These are phyloP conservation scores for Ochotona princeps DNA, from an alignment of 2,113 vertebrate genomes.

Conservation along the genomic window DNA sequence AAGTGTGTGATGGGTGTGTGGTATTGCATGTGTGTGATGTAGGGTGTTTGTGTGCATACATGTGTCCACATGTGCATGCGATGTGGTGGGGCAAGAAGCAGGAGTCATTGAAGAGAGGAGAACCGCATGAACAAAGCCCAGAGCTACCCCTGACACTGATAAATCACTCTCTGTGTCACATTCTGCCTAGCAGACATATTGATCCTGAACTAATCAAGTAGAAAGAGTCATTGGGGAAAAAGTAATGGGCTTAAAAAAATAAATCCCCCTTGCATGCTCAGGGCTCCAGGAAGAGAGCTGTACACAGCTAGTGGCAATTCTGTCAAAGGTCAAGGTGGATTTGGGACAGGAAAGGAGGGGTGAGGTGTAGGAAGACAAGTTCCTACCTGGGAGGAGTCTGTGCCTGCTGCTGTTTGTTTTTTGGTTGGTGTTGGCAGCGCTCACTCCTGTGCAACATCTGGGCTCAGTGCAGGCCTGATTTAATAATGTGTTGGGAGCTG, in stretches of 20 bases:
- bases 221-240: slow-evolving; percentile 77
- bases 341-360: neutral
- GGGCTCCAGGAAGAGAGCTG: slow-evolving; percentile 55
- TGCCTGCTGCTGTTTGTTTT: neutral
- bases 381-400: neutral
- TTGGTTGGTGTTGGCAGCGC: neutral
- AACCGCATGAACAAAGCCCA: slow-evolving; percentile 65
- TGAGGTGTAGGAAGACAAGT: neutral
- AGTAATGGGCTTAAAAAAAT: slow-evolving; percentile 71
- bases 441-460: slow-evolving; percentile 61
- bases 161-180: slow-evolving; percentile 71
- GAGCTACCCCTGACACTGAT: slow-evolving; percentile 63
- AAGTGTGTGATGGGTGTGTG: neutral
- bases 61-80: no score
- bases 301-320: slow-evolving; percentile 11
- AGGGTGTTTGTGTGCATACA: no score
- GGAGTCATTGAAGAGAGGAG: neutral
- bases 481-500: slow-evolving; percentile 72
- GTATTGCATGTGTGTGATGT: neutral
- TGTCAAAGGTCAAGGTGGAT: slow-evolving; percentile 35
- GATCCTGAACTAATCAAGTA: slow-evolving; percentile 77
- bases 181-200: slow-evolving; percentile 73
- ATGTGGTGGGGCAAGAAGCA: neutral
- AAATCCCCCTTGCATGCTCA: slow-evolving; percentile 56
- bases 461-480: slow-evolving; percentile 64